Base-by-base conservation (phyloP, 1,140 invertebrate genomes). In the Zaprionus gabonicus region DNA sequence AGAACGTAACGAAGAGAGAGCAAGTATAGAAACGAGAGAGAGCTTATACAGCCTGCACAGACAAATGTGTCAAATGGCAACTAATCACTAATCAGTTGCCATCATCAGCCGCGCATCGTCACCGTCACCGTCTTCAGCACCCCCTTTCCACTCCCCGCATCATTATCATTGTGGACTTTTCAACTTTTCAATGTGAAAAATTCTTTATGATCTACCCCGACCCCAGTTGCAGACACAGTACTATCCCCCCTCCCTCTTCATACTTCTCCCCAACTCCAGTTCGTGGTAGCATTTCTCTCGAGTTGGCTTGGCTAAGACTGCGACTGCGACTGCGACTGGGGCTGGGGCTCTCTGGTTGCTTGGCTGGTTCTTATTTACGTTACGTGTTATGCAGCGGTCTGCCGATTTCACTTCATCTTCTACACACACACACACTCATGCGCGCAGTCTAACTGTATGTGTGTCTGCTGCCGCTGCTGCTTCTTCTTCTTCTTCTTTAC, bases 1-100 rank as follows among this genome's bases (percentile, higher is more conserved):
- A 51, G 41, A 51, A n/a, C 41, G 41, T 9, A 46, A 17, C 6
- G 6, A 3, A 46, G 41, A 55, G 51, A 20, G 51, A 20, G 2
- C 4, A 27, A 38, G 25, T 7, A 31, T 31, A 31, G 6, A 7
- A 46, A 1, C 4, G 25, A 59, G 25, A 51, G 56, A 68, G 25
- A 44, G 17, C 17, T 27, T 7, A 17, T 41, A 25, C 7, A 31
- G 31, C 9, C 31, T 34, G 41, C 9, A 31, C 9, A 62, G 20
- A 59, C 53, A 55, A 64, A 76, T 71, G 67, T 82, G 82, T 85
- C 80, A 85, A 85, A 80, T 87, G 71, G 65, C 70, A 88, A 83
- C 83, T 86, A 86, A 86, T 86, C 73, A 88, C 84, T 82, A 86
- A 87, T 86, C 80, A 86, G 80, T 69, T 69, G 76, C 71, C 76